Conservation (phyloP, 2,797 vertebrate species). For the Lagorchestes hirsutus region DNA sequence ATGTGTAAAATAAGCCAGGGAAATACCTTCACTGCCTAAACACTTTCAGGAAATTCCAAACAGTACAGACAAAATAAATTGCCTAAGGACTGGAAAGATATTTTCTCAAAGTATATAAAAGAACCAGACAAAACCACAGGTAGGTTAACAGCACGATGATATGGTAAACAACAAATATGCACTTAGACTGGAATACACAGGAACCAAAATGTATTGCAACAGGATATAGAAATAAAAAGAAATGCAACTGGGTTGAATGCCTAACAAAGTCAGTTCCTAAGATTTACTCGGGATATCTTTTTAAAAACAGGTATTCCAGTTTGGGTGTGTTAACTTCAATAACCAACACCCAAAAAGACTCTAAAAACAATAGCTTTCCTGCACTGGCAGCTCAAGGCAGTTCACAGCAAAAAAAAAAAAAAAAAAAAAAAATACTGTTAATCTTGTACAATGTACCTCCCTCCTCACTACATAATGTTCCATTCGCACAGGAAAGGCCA, state of each 20-base stretch:
- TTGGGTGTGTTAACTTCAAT: neutral
- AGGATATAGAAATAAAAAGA: slow-evolving; percentile 21
- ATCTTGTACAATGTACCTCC: neutral
- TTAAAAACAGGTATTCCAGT: neutral
- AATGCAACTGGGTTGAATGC: slow-evolving; percentile 7
- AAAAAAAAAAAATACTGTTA: neutral
- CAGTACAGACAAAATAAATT: slow-evolving; percentile 77
- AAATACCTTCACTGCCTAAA: slow-evolving; percentile 77
- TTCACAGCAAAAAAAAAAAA: neutral
- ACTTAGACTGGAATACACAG: slow-evolving; percentile 10
- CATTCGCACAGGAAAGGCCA: neutral
- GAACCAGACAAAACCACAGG: slow-evolving; percentile 68
- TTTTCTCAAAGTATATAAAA: slow-evolving; percentile 54
- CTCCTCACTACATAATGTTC: neutral
- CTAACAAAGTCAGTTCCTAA: neutral
- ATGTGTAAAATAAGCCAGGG: slow-evolving; percentile 72
- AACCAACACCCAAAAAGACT: slow-evolving; percentile 4
- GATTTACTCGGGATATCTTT: neutral
- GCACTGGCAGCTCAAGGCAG: neutral
- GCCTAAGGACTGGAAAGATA: slow-evolving; percentile 75
- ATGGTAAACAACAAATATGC: slow-evolving; percentile 58
- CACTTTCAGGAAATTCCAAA: slow-evolving; percentile 79
- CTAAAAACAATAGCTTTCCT: neutral
- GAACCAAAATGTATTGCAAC: neutral
- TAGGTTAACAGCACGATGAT: slow-evolving; percentile 47